Evolutionary conservation across 2,888 invertebrate genomes (phyloP), one percentile per base, ranked within the genome.

Genomic region (Gandaritis pyraliata): DNA sequence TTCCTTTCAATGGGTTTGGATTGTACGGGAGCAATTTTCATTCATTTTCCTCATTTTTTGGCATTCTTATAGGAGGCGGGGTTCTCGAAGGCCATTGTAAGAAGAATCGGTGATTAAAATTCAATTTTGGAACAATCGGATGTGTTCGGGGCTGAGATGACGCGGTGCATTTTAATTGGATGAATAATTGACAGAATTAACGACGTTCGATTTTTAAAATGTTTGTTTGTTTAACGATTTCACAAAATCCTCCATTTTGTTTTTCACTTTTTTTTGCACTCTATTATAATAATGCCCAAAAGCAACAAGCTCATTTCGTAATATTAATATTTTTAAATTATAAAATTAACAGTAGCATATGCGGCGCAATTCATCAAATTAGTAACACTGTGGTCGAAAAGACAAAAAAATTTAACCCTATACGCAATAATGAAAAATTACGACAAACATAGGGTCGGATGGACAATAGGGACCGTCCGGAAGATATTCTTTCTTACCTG

Each of bases 121-220:
- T 91, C 91, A 91, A 92, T 92, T 90, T 91, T 83, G 82, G 90
- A 86, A 91, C 91, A 92, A 90, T 92, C 86, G 80, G 82, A 86
- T 88, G 87, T 88, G 87, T 86, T 80, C 75, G 81, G 72, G 78
- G 69, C 82, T 83, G 81, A 78, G 56, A 65, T 66, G 83, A 83
- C 84, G 85, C 83, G 85, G 86, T 90, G 91, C 90, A 90, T 91
- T 88, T 86, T 91, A 91, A 91, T 91, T 90, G 91, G 88, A 83
- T 78, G 83, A 85, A 82, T 82, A 80, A 83, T 82, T 84, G 81
- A 78, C 69, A 72, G 72, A 68, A 69, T 72, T 75, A 75, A 71
- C 61, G 58, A 58, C 43, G 65, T 71, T 71, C 65, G 63, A 63
- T 71, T 75, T 74, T 71, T 66, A 60, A 71, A 69, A 66, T 65